Evolutionary conservation across 2,113 vertebrate species (phyloP).

Genomic region (Lagenorhynchus albirostris): DNA sequence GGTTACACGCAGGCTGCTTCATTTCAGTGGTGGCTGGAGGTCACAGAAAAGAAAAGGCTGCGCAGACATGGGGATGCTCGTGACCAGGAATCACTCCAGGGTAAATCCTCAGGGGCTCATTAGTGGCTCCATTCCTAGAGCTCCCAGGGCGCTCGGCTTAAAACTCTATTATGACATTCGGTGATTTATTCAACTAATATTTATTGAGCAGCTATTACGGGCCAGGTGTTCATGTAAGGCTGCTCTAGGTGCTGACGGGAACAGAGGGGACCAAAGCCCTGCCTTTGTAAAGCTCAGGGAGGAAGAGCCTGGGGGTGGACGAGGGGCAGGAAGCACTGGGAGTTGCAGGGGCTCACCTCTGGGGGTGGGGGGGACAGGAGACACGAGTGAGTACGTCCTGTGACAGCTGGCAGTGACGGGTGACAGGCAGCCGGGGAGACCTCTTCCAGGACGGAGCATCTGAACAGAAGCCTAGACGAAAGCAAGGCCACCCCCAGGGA

Average conservation of each 20-base stretch:
- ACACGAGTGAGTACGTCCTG: accelerated
- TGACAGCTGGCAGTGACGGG: neutral
- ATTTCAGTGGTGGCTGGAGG: neutral
- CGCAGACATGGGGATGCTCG: accelerated
- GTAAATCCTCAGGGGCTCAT: neutral
- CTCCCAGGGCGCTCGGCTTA: neutral
- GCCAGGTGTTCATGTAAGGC: neutral
- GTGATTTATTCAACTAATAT: neutral
- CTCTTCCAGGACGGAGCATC: neutral
- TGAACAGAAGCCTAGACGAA: neutral
- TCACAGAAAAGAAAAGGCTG: neutral
- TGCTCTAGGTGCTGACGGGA: accelerated
- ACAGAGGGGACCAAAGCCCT: neutral
- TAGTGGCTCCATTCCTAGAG: neutral
- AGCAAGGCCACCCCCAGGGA: neutral
- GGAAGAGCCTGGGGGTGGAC: neutral
- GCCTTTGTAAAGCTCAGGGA: neutral
- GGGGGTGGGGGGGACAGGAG: no score
- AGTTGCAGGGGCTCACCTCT: neutral
- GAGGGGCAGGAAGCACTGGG: neutral
- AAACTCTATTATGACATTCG: neutral
- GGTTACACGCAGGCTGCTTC: neutral
- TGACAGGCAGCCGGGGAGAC: accelerated
- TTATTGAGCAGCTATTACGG: neutral
- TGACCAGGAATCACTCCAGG: neutral